Base-by-base conservation (phyloP, 2,888 invertebrate species). In the Synanthedon tipuliformis region DNA sequence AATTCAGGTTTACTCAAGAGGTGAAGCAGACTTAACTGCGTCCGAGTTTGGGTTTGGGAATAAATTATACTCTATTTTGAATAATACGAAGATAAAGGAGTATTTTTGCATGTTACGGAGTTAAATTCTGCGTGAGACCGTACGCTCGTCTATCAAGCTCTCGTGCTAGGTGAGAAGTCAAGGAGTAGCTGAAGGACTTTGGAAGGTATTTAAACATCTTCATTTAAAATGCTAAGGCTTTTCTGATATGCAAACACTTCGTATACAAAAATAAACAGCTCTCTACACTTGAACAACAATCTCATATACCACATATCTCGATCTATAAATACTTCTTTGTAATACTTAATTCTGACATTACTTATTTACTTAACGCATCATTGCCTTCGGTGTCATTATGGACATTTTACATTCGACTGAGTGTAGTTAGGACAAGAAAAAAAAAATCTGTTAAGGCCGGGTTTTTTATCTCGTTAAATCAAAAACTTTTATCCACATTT, bases 221-320 rank as follows among this genome's bases (percentile, higher is more conserved):
- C 16, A 3, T 45, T 45, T 45, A 45, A 45, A 45, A 64, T 69
- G 61, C 73, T 81, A 87, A 86, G 84, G 85, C 87, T 76, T 68
- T 59, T 72, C 63, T 85, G 87, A 87, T 86, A 87, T 87, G 87
- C 76, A 79, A 74, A 78, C 79, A 71, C 71, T 65, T 65, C 64
- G 76, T 78, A 75, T 86, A 86, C 74, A 87, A 87, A 87, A 87
- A 87, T 87, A 87, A 82, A 82, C 73, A 62, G 68, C 74, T 85
- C 70, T 82, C 70, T 82, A 66, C 66, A 78, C 75, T 65, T 76
- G 63, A 53, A 66, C 69, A 84, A 85, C 82, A 82, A 72, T 55
- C 56, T 45, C 45, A 49, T 49, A 18, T 49, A 49, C 49, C 49
- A 49, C 18, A 18, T n/a, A n/a, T 49, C 12, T 12, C 11, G 23